Evolutionary conservation across 2,797 vertebrate genomes (phyloP), one percentile per base, ranked within the genome.

Genomic region (Meriones psammophilus): DNA sequence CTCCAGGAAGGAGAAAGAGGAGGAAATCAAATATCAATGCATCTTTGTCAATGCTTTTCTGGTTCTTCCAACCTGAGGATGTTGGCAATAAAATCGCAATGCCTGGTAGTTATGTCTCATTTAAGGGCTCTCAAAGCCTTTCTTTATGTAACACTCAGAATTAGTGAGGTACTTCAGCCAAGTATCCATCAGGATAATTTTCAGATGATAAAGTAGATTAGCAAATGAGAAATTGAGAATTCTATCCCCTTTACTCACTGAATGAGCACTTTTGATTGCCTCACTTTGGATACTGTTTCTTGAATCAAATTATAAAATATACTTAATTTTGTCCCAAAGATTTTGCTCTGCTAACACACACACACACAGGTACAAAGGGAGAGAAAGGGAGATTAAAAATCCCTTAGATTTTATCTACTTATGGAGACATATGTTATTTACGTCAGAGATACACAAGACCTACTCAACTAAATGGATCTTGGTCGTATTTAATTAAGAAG

Each of bases 191-290:
- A 46, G 76, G 56, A 28, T 81, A 28, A 81, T 74, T 92, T 91
- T 91, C 73, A 58, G 30, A 74, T 7, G 10, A 24, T 36, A 36
- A 94, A 95, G 64, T 33, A 50, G 22, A 91, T 69, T 36, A 50
- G 7, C 33, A 36, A 92, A 73, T 89, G 74, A 60, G 56, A 84
- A 95, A 93, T 28, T 68, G 28, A 77, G 24, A 86, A 86, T 76
- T 85, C 56, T 36, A 56, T 10, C 9, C 46, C 22, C 71, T 22
- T 8, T 66, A 84, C 10, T 33, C 50, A 88, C 4, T 22, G 14
- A 71, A 56, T 3, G 66, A 78, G 50, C 15, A 10, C 36, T 96
- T 36, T 93, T 84, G 0, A 79, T n/a, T 92, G 15, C 18, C 28
- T 85, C 1, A 3, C 1, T 56, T 66, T 69, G 10, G 68, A 4